Evolutionary conservation across 1,140 invertebrate genomes (phyloP).

Genomic region (Eurosta solidaginis): DNA sequence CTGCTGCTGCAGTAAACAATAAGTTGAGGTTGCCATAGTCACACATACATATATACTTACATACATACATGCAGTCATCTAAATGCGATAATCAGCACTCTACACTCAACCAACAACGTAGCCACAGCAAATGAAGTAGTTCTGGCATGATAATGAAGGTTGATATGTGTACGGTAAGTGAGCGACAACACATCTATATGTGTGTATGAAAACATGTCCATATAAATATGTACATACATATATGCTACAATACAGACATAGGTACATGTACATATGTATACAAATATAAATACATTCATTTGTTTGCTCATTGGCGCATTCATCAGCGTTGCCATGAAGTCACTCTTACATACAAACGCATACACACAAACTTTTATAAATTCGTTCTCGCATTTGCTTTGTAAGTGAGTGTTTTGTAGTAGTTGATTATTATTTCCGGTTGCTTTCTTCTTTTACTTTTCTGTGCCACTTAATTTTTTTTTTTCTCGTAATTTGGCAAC

Average conservation of each 20-base stretch:
- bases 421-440: conserved; percentile 6
- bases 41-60: not conserved
- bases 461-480: not conserved
- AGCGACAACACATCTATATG: not conserved
- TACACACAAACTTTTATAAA: too few species aligned
- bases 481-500: too few species aligned
- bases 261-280: not conserved
- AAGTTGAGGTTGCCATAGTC: not conserved
- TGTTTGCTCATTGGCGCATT: not conserved
- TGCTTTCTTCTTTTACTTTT: not conserved
- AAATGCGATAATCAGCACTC: too few species aligned
- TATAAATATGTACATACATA: not conserved
- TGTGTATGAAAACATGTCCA: not conserved
- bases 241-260: not conserved
- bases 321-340: not conserved
- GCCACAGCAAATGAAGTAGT: not conserved
- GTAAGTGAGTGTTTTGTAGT: not conserved
- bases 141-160: not conserved
- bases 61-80: not conserved
- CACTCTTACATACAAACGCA: not conserved
- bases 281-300: not conserved
- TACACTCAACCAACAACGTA: not conserved
- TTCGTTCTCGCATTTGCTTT: not conserved
- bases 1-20: not conserved
- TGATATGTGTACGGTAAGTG: not conserved